Conservation (phyloP, 1,140 invertebrate genomes). For the Wiebesia pumilae region DNA sequence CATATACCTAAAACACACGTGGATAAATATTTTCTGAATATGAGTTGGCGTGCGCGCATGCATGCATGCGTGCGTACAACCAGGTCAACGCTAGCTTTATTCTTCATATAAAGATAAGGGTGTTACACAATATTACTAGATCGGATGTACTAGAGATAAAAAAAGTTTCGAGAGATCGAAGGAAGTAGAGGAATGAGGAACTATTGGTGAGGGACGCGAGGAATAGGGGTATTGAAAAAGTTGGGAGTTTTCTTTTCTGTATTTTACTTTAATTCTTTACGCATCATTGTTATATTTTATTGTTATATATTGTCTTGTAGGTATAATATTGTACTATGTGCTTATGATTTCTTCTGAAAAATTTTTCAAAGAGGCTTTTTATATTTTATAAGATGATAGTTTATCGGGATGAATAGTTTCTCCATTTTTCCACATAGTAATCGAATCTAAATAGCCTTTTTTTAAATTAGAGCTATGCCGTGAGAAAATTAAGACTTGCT, state of each 20-base stretch:
- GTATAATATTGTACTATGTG: too few relatives aligned
- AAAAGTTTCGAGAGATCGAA: conserved; percentile 46
- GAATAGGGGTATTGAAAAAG: conserved; percentile 53
- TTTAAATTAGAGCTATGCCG: too few relatives aligned
- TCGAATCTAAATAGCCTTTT: too few relatives aligned
- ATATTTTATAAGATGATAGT: too few relatives aligned
- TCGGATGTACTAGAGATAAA: conserved; percentile 18
- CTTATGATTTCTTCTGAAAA: too few relatives aligned
- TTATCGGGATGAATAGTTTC: too few relatives aligned
- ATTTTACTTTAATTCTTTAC: conserved; percentile 28
- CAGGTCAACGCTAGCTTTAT: not conserved
- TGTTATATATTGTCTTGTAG: not conserved
- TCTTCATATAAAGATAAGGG: conserved; percentile 14
- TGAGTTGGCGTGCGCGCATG: too few relatives aligned
- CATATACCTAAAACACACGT: conserved; percentile 38
- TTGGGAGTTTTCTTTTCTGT: conserved; percentile 60
- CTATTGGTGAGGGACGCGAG: conserved; percentile 49
- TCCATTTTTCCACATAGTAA: too few relatives aligned
- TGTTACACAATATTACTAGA: not conserved
- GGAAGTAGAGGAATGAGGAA: conserved; percentile 45
- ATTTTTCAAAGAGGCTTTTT: too few relatives aligned
- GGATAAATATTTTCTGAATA: not conserved
- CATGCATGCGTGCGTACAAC: not conserved
- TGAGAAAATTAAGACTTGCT: too few relatives aligned
- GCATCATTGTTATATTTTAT: conserved; percentile 26